These are phyloP conservation scores for Seriola aureovittata DNA, from an alignment of 2,113 vertebrate genomes.

Conservation along the genomic window DNA sequence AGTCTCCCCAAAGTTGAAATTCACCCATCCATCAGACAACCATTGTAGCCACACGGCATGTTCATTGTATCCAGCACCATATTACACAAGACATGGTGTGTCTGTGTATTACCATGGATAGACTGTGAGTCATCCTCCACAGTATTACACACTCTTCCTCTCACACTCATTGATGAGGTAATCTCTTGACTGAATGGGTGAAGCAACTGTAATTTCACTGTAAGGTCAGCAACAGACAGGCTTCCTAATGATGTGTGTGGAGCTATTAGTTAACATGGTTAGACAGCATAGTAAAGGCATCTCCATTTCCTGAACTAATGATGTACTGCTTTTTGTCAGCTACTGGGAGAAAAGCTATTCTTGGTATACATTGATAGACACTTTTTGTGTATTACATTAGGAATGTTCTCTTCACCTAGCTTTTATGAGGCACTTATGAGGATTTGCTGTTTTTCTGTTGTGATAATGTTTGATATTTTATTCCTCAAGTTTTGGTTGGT, in stretches of 20 bases:
- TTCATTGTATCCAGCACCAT: slow-evolving; percentile 37
- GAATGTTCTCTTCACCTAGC: not conserved
- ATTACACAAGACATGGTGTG: slow-evolving; percentile 44
- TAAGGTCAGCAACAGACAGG: slow-evolving; percentile 33
- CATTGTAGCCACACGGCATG: slow-evolving; percentile 46
- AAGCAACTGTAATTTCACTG: slow-evolving; percentile 50
- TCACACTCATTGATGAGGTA: slow-evolving; percentile 75
- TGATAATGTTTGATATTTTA: not conserved
- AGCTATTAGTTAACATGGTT: slow-evolving; percentile 12
- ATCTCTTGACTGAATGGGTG: slow-evolving; percentile 68
- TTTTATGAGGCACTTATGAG: not conserved
- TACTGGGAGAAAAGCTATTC: not conserved
- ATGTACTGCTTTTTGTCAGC: not conserved
- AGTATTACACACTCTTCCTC: slow-evolving; percentile 64
- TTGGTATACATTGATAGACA: not conserved
- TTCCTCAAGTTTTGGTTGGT: not conserved
- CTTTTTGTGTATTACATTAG: not conserved
- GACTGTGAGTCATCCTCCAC: slow-evolving; percentile 74
- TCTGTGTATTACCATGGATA: slow-evolving; percentile 52
- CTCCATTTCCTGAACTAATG: slow-evolving; percentile 10
- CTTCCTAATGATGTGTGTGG: slow-evolving; percentile 35
- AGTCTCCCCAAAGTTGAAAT: not conserved
- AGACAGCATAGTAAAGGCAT: not conserved
- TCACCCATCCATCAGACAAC: not conserved
- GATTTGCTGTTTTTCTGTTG: not conserved